These are phyloP conservation scores for Syngnathus scovelli DNA, from an alignment of 2,113 vertebrate genomes.

Conservation along the genomic window DNA sequence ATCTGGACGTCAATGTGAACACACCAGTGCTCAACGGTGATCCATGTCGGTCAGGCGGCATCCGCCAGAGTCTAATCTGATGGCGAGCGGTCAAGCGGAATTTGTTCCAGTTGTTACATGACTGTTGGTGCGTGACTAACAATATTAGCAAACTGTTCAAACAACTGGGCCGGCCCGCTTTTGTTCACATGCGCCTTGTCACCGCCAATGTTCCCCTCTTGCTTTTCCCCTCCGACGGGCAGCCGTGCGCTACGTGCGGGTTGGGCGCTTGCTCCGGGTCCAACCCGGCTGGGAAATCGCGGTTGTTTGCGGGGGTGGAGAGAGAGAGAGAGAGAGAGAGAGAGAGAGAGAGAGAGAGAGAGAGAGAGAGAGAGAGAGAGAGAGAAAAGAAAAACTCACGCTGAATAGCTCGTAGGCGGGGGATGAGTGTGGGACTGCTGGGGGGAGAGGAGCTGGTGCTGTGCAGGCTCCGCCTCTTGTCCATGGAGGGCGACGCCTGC, in stretches of 20 bases:
- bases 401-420: conserved; percentile 90
- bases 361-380: background rate
- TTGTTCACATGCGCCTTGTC: conserved; percentile 30
- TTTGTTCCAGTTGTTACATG: conserved; percentile 48
- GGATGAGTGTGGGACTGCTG: conserved; percentile 88
- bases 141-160: conserved; percentile 57
- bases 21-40: background rate
- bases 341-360: too few relatives aligned
- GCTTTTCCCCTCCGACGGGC: conserved; percentile 3
- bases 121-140: conserved; percentile 44
- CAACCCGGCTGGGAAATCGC: background rate
- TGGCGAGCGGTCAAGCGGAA: conserved; percentile 44
- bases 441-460: conserved; percentile 86
- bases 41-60: background rate
- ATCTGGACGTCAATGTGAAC: too few relatives aligned
- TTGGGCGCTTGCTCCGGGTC: conserved; percentile 5
- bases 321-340: background rate
- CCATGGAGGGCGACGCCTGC: conserved; percentile 90
- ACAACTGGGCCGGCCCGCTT: conserved; percentile 45
- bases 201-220: conserved; percentile 18
- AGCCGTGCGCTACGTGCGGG: background rate
- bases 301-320: background rate
- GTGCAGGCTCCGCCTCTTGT: conserved; percentile 87
- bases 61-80: conserved; percentile 1
- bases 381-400: conserved; percentile 64